These are phyloP conservation scores for Brienomyrus longianalis DNA, from an alignment of 2,113 vertebrate species.

Conservation along the genomic window DNA sequence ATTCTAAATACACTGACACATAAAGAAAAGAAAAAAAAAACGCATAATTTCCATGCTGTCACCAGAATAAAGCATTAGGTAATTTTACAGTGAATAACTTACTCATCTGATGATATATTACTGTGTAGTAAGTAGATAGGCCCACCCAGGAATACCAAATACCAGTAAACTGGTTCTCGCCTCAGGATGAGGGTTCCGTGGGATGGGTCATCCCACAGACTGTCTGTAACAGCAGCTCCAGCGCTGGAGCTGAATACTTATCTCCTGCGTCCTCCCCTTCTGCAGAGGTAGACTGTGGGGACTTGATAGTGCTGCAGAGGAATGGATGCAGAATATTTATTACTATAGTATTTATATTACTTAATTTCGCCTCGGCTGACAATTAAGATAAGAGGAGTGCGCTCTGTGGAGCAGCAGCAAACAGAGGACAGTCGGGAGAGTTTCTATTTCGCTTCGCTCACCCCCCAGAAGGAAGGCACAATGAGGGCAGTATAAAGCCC, in stretches of 20 bases:
- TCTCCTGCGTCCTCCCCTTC: not conserved
- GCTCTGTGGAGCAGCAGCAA: not conserved
- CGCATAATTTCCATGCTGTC: not conserved
- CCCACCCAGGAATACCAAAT: not conserved
- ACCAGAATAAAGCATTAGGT: not conserved
- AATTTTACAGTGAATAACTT: not conserved
- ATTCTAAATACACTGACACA: not conserved
- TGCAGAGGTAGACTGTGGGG: conserved; percentile 6
- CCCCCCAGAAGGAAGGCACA: not conserved
- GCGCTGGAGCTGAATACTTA: not conserved
- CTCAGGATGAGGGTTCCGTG: not conserved
- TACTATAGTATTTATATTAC: conserved; percentile 17
- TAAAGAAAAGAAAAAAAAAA: not conserved
- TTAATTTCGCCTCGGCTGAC: conserved; percentile 22
- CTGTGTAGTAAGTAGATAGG: not conserved
- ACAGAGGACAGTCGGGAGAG: not conserved
- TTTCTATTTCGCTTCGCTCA: not conserved
- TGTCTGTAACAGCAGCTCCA: not conserved
- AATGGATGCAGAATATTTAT: conserved; percentile 24
- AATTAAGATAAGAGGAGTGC: conserved; percentile 22
- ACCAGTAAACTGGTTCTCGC: not conserved
- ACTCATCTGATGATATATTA: not conserved
- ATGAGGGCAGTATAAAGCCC: not conserved
- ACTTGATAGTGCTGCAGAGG: conserved; percentile 10
- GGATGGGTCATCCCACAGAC: not conserved